A percentile compares a stretch with the other conserved stretches of the same genome.
phyloP scores from a whole-genome alignment of 2,113 vertebrate genomes.

The Prunella fulvescens region DNA sequence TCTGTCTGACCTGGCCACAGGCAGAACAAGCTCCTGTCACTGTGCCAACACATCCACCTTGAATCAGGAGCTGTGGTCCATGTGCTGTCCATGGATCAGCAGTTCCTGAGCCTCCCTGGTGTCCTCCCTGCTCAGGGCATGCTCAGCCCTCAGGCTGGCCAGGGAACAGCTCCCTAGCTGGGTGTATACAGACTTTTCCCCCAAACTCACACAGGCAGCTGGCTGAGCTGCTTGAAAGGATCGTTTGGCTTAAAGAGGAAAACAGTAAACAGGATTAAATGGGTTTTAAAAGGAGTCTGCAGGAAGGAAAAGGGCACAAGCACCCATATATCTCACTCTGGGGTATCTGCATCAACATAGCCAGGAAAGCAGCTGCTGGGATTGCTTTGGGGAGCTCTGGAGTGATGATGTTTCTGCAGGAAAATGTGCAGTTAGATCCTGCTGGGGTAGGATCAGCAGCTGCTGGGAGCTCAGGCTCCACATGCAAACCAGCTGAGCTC shows the following conservation, averaged over 20 bases:
- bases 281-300: slow-evolving; percentile 15
- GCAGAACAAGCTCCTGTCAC: not conserved
- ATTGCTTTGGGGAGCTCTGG: not conserved
- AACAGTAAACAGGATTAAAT: slow-evolving; percentile 30
- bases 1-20: not conserved
- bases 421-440: not conserved
- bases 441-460: not conserved
- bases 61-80: not conserved
- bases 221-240: slow-evolving; percentile 36
- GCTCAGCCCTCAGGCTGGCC: not conserved
- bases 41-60: not conserved
- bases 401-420: not conserved
- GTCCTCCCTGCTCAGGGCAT: not conserved
- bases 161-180: not conserved
- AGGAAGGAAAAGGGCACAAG: not conserved
- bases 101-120: not conserved
- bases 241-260: slow-evolving; percentile 8
- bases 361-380: slow-evolving; percentile 22
- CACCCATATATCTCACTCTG: not conserved
- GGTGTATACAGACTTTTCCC: not conserved
- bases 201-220: not conserved
- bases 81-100: not conserved
- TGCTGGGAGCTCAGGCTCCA: not conserved
- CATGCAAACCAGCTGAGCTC: not conserved
- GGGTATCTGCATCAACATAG: slow-evolving; percentile 7